These are phyloP conservation scores for Periphyllus acericola DNA, from an alignment of 2,888 invertebrate species.

Conservation along the genomic window DNA sequence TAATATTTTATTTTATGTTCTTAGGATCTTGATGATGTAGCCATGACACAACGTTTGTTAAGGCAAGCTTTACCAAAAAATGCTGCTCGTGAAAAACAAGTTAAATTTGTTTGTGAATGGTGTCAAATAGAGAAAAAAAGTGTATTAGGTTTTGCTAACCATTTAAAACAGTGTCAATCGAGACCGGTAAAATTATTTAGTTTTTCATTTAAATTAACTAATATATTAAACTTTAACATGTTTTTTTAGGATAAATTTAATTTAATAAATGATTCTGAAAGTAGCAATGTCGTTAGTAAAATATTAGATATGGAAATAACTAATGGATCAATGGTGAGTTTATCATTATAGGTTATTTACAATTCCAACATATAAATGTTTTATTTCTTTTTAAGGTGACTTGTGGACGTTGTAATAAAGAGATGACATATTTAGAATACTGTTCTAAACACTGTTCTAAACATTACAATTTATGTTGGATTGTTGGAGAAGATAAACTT, in stretches of 20 bases:
- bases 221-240: constrained; percentile 9
- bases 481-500: constrained; percentile 44
- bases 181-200: constrained; percentile 35
- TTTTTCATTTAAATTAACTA: neutral
- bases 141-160: constrained; percentile 61
- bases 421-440: constrained; percentile 55
- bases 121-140: constrained; percentile 61
- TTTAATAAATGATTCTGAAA: neutral
- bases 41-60: constrained; percentile 16
- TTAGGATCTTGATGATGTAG: constrained; percentile 58
- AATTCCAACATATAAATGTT: neutral
- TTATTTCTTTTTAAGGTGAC: constrained; percentile 43
- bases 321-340: constrained; percentile 11
- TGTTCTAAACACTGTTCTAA: constrained; percentile 8
- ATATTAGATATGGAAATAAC: neutral
- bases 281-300: neutral
- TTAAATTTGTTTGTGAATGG: constrained; percentile 59
- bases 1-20: neutral
- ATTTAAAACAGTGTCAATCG: constrained; percentile 58
- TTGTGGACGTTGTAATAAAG: constrained; percentile 56
- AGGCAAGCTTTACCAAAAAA: constrained; percentile 37
- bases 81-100: constrained; percentile 54
- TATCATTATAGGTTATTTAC: neutral
- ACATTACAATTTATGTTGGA: constrained; percentile 60
- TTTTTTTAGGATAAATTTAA: constrained; percentile 19